Base-by-base conservation (phyloP, 1,140 invertebrate species). In the Bombus consobrinus region DNA sequence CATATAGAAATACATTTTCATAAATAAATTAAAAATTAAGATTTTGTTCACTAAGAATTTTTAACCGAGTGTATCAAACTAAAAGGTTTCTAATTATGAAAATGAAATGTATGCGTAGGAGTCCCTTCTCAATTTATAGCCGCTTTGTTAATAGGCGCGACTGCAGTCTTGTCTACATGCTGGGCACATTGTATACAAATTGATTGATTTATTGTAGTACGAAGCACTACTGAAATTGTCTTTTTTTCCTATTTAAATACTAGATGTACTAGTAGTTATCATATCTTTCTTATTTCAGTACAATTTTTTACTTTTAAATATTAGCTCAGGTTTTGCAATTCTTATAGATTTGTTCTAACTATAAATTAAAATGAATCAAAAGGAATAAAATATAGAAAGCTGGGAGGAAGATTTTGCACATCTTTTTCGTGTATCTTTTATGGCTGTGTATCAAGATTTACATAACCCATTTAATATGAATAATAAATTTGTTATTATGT, bases 41-140 rank as follows among this genome's bases (percentile, higher is more conserved):
- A 66, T 59, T 88, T 87, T 64, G 10, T 77, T 75, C 53, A 25
- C 47, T 72, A n/a, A 41, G 53, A n/a, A 13, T 15, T n/a, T 64
- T 64, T 32, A 64, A 75, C 32, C 69, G 59, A 41, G 57, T 59
- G 81, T 88, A 39, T 18, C 62, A 1, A 77, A 62, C 9, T 57
- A 64, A 68, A 47, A 89, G 76, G 64, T 86, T 88, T 78, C 13
- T 68, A 80, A 82, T 86, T 34, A 53, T 41, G 69, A 57, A 87
- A 86, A 82, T 85, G 39, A 71, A 83, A 89, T 86, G 80, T 32
- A 66, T 72, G 68, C 71, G 87, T 88, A 53, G 88, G 88, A 64
- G 78, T 53, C 18, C 18, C 47, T 53, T 22, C 47, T 53, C 18
- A 53, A 53, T 88, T 77, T 68, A 80, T 53, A 81, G 64, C 77